Base-by-base conservation (phyloP, 30 jellyfish, hydroid and myxozoan species). In the Hydractinia symbiolongicarpus region DNA sequence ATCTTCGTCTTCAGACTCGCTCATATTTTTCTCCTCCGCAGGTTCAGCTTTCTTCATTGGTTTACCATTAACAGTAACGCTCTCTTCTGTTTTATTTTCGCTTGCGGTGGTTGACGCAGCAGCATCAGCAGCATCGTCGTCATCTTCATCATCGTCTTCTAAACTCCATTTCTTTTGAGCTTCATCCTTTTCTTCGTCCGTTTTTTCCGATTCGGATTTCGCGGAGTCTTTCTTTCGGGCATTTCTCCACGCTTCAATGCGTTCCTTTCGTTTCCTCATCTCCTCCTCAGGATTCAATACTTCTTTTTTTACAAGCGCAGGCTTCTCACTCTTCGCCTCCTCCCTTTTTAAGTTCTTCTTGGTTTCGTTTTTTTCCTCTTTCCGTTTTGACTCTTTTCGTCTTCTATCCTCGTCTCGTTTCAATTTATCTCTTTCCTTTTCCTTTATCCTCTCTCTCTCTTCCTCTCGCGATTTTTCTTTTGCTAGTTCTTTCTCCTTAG, bases 161-260 rank as follows among this genome's bases (percentile, higher is more conserved):
- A 88, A 81, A 53, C 87, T 84, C 97, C 97, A 88, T 81, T 90
- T 85, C 83, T 81, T 81, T 5, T 54, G 52, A 15, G 62, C 72
- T 8, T 66, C 66, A 4, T n/a, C 83, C 15, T 17, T 55, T 53
- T 79, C 8, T n/a, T 53, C 54, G 5, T 11, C 76, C 54, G 15
- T 9, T 30, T 54, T 56, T 77, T 53, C 55, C 61, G 54, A n/a
- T 55, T 77, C 44, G 85, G 83, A 60, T 79, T 79, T 53, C 0
- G 77, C 66, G 19, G 53, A 85, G 14, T 60, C 82, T n/a, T 82
- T 93, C 21, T 82, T 82, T 61, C 96, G 84, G 40, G 96, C 94
- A 50, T 64, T 64, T 61, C 97, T 76, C 99, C 99, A 94, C 57
- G 94, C 95, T 83, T 94, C 99, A 15, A 94, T 95, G 55, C 99